These are phyloP conservation scores for Mola mola DNA, from an alignment of 2,113 vertebrate genomes.

Conservation along the genomic window DNA sequence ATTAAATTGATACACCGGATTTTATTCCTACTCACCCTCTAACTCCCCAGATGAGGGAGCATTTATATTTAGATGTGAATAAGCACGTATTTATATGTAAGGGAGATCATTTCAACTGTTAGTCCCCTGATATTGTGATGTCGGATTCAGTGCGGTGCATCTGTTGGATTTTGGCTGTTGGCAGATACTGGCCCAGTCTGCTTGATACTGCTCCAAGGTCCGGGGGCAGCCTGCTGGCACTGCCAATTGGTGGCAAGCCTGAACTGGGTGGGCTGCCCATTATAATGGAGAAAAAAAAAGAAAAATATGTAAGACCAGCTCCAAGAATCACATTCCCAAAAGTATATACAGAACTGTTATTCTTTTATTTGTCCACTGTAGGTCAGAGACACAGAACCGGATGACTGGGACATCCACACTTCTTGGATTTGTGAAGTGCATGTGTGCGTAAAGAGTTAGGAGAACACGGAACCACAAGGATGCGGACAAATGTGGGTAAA, in stretches of 20 bases:
- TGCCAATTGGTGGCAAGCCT: slow-evolving; percentile 54
- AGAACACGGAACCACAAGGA: slow-evolving; percentile 1
- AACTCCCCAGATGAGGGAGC: slow-evolving; percentile 28
- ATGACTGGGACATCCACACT: not conserved
- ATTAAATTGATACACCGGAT: slow-evolving; percentile 51
- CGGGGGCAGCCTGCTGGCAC: slow-evolving; percentile 48
- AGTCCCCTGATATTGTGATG: slow-evolving; percentile 58
- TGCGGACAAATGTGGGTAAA: slow-evolving; percentile 21
- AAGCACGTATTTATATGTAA: slow-evolving; percentile 37
- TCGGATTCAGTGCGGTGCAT: slow-evolving; percentile 49
- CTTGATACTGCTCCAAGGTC: slow-evolving; percentile 53
- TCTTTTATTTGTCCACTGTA: slow-evolving; percentile 16
- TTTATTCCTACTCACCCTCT: slow-evolving; percentile 38
- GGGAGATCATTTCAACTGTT: slow-evolving; percentile 52
- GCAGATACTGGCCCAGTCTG: slow-evolving; percentile 36
- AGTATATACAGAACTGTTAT: slow-evolving; percentile 39
- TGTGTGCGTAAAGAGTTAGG: not conserved
- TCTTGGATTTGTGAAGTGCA: not conserved
- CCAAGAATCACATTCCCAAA: slow-evolving; percentile 18
- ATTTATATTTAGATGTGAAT: slow-evolving; percentile 64
- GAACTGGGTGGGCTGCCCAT: slow-evolving; percentile 28
- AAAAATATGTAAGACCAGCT: not conserved
- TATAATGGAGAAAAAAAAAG: slow-evolving; percentile 20
- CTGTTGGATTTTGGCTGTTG: slow-evolving; percentile 64
- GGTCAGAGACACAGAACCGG: slow-evolving; percentile 29